These are phyloP conservation scores for Spea hammondii DNA, from an alignment of 2,797 vertebrate species.

Conservation along the genomic window DNA sequence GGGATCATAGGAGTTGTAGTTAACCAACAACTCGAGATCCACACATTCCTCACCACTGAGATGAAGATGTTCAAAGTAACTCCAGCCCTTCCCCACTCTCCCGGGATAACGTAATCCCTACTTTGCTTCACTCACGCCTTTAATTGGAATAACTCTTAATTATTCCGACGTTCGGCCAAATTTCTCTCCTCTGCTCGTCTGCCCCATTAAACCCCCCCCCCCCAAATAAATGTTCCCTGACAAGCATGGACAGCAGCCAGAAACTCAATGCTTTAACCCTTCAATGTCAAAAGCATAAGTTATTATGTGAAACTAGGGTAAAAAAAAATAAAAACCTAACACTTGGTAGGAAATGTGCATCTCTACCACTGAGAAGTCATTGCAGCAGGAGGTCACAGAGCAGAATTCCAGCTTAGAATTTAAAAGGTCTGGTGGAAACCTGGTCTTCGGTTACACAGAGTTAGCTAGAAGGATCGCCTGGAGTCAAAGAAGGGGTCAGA, in stretches of 20 bases:
- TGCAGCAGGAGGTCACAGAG: too few species aligned
- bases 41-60: background rate
- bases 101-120: constrained; percentile 40
- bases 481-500: too few species aligned
- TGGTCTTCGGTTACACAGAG: too few species aligned
- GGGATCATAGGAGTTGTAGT: background rate
- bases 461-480: too few species aligned
- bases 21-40: constrained; percentile 8
- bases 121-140: constrained; percentile 36
- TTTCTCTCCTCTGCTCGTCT: constrained; percentile 46
- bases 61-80: constrained; percentile 2
- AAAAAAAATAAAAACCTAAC: background rate
- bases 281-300: constrained; percentile 7
- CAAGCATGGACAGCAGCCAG: constrained; percentile 37
- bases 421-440: too few species aligned
- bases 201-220: constrained; percentile 36
- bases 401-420: too few species aligned
- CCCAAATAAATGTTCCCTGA: constrained; percentile 41
- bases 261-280: constrained; percentile 34
- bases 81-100: constrained; percentile 30
- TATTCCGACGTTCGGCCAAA: constrained; percentile 47
- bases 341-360: background rate
- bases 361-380: background rate
- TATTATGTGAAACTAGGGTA: too few species aligned
- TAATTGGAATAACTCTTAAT: constrained; percentile 44